Evolutionary conservation across 2,113 vertebrate genomes (phyloP), one percentile per base, ranked within the genome.

Genomic region (Porphyrio hochstetteri): DNA sequence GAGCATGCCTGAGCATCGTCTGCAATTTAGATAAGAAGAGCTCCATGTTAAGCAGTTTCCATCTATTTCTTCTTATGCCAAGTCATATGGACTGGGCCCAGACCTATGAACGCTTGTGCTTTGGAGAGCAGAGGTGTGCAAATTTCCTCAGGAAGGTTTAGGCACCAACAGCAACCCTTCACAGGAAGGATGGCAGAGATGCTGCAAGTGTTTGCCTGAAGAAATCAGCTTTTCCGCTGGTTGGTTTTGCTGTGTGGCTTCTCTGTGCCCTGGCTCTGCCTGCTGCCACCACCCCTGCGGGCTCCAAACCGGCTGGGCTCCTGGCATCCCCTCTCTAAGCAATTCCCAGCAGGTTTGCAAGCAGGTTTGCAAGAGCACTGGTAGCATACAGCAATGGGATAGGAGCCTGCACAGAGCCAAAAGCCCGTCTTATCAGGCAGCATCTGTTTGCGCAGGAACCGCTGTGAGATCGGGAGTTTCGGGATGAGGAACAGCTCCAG

Each of bases 1-100:
- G 85, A 99, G 94, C 50, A 97, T 70, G 25, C 97, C 97, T 23
- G 96, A 95, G 15, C 97, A 95, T 70, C 93, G 96, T 95, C 98
- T 99, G 88, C 92, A 93, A 96, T 87, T 81, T 72, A 81, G 14
- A 76, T 44, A 74, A 94, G 68, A 96, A 82, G 42, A 83, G 56
- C 38, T 90, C 82, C 78, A 6, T 9, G 11, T 65, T 60, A 75
- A 59, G 27, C 33, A 35, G 14, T 69, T 90, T 80, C 74, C 71
- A 53, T 7, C 57, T 65, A 13, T 59, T 59, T 89, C 46, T 76
- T 65, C 60, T 21, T 46, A 40, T 20, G 18, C 35, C 63, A 90
- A 38, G 8, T 68, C 50, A 88, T 48, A 82, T 13, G 12, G 35
- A 64, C 38, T 4, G 10, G 33, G 33, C 38, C 18, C 33, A 50